A percentile compares a stretch with the other conserved stretches of the same genome.
phyloP scores from a whole-genome alignment of 2,113 vertebrate species.

The Cololabis saira region DNA sequence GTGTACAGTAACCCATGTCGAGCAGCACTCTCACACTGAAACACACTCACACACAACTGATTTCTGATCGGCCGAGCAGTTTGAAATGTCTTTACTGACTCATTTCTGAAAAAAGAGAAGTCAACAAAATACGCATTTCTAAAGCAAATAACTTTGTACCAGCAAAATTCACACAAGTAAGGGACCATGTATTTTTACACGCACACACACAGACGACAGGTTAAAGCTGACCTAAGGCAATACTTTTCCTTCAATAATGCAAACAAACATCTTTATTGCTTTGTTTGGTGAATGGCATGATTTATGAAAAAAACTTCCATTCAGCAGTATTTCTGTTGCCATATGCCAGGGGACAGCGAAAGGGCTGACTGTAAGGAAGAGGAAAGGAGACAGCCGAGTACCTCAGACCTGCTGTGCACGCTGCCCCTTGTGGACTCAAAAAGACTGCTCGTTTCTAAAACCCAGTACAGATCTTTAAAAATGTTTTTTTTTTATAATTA shows the following conservation, averaged over 20 bases:
- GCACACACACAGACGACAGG: slow-evolving; percentile 28
- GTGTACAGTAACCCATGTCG: neutral
- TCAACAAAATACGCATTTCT: slow-evolving; percentile 56
- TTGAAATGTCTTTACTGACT: slow-evolving; percentile 49
- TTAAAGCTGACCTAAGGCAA: slow-evolving; percentile 72
- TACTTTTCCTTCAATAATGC: slow-evolving; percentile 75
- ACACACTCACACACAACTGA: slow-evolving; percentile 21
- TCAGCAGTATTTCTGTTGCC: slow-evolving; percentile 88
- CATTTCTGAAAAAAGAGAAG: slow-evolving; percentile 23
- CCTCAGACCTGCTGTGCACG: slow-evolving; percentile 33
- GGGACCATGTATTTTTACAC: slow-evolving; percentile 50
- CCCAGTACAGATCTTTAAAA: slow-evolving; percentile 10
- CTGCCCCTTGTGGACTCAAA: slow-evolving; percentile 65
- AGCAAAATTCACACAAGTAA: slow-evolving; percentile 34
- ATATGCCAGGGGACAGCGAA: slow-evolving; percentile 65
- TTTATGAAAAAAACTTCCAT: slow-evolving; percentile 90
- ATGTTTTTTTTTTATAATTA: neutral
- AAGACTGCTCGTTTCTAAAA: slow-evolving; percentile 18
- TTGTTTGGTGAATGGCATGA: slow-evolving; percentile 85
- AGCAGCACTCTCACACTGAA: slow-evolving; percentile 1
- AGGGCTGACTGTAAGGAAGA: slow-evolving; percentile 54
- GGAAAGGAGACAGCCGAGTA: slow-evolving; percentile 36
- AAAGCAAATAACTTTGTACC: slow-evolving; percentile 48
- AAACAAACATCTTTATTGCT: slow-evolving; percentile 85
- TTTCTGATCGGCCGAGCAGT: slow-evolving; percentile 61